Evolutionary conservation across 2,113 vertebrate genomes (phyloP).

Genomic region (Saguinus imperator): DNA sequence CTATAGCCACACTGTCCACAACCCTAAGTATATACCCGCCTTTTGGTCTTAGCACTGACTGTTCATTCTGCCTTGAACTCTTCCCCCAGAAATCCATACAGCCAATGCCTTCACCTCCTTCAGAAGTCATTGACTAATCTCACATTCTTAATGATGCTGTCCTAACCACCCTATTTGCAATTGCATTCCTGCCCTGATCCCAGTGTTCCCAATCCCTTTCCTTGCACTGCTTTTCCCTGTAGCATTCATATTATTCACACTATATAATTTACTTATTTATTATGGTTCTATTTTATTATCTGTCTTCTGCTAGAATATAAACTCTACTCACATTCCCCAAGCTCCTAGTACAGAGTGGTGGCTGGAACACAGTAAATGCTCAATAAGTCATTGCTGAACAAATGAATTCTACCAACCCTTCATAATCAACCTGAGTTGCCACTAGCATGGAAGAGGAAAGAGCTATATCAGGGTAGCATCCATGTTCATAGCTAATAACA

Average conservation of each 20-base stretch:
- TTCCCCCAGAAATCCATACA: not conserved
- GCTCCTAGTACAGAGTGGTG: not conserved
- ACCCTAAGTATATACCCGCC: too few species aligned
- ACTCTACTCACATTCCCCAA: not conserved
- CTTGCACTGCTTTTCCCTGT: not conserved
- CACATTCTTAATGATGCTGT: not conserved
- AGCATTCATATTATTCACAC: not conserved
- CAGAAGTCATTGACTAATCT: not conserved
- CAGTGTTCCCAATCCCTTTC: not conserved
- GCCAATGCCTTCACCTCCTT: not conserved
- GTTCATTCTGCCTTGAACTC: not conserved
- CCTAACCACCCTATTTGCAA: not conserved
- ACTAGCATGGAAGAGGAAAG: not conserved
- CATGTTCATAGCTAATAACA: not conserved
- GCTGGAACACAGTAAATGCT: not conserved
- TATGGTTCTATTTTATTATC: not conserved
- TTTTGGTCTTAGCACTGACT: not conserved
- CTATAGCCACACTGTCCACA: not conserved
- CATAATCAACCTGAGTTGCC: not conserved
- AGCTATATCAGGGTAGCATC: not conserved
- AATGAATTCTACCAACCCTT: not conserved
- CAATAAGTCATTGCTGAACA: not conserved
- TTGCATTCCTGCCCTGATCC: too few species aligned
- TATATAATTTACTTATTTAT: not conserved
- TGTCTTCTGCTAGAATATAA: not conserved